phyloP scores from a whole-genome alignment of 1,140 invertebrate genomes.

The Drosophila persimilis region DNA sequence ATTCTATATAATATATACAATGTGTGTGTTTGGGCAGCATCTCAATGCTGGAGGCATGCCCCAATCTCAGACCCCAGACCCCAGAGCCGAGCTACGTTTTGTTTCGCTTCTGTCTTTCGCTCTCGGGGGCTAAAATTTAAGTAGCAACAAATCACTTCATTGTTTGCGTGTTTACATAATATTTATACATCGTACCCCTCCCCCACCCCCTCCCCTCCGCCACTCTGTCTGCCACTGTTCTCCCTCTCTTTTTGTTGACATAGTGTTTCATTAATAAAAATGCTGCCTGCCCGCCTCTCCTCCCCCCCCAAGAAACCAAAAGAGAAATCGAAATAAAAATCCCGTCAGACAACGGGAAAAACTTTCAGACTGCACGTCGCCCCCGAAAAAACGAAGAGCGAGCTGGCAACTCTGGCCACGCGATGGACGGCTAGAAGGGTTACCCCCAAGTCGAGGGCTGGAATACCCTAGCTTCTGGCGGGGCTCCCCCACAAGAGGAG shows the following conservation, averaged over 20 bases:
- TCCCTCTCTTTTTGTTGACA: slow-evolving; percentile 13
- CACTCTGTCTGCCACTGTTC: not conserved
- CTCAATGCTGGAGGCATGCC: slow-evolving; percentile 3
- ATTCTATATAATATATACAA: slow-evolving; percentile 37
- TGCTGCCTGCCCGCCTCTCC: slow-evolving; percentile 20
- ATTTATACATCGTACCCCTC: slow-evolving; percentile 69
- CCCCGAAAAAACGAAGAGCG: slow-evolving; percentile 25
- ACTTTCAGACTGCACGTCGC: slow-evolving; percentile 72
- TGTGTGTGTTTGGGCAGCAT: slow-evolving; percentile 36
- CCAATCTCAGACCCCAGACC: not conserved
- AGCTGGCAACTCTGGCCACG: not conserved
- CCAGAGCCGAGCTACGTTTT: not conserved
- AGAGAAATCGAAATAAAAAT: slow-evolving; percentile 37
- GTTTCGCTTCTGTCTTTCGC: slow-evolving; percentile 9
- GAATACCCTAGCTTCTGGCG: too few species aligned
- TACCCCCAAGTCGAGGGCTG: too few species aligned
- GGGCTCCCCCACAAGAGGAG: too few species aligned
- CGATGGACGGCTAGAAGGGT: too few species aligned
- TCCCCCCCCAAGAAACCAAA: not conserved
- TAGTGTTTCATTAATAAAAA: slow-evolving; percentile 75
- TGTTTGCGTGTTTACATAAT: slow-evolving; percentile 81
- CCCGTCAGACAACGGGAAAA: slow-evolving; percentile 57
- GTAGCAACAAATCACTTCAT: slow-evolving; percentile 81
- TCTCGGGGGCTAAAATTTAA: slow-evolving; percentile 76
- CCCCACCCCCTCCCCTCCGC: not conserved